phyloP scores from a whole-genome alignment of 2,113 vertebrate genomes.

The Boulengeromyrus knoepffleri region DNA sequence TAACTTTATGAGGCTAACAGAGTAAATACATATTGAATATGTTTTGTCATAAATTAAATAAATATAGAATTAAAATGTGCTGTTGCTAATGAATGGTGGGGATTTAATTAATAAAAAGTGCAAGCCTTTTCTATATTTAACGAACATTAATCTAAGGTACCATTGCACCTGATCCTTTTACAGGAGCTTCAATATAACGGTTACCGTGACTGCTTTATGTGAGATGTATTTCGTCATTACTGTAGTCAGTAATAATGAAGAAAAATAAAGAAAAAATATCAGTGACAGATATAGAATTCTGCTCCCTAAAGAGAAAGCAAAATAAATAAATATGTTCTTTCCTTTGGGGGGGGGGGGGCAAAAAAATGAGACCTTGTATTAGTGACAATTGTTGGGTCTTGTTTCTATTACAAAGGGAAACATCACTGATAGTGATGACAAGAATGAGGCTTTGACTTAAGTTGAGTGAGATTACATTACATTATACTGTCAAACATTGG shows the following conservation, averaged over 20 bases:
- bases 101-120: neutral
- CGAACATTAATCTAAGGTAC: neutral
- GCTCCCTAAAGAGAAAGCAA: neutral
- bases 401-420: neutral
- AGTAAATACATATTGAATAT: neutral
- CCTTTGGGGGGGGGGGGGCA: too few species aligned
- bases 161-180: neutral
- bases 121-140: neutral
- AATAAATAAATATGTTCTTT: neutral
- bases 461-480: neutral
- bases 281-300: neutral
- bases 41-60: neutral
- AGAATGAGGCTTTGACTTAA: neutral
- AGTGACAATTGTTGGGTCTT: neutral
- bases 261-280: neutral
- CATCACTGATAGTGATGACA: neutral
- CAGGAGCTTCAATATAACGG: conserved; percentile 6
- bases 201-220: conserved; percentile 5
- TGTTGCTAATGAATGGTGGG: neutral
- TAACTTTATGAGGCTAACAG: neutral
- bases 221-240: conserved; percentile 1
- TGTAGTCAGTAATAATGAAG: neutral
- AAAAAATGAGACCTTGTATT: neutral
- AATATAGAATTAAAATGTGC: neutral
- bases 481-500: neutral